Base-by-base conservation (phyloP, 53 echinoderm and acorn worm genomes). In the Zoroaster sp. region DNA sequence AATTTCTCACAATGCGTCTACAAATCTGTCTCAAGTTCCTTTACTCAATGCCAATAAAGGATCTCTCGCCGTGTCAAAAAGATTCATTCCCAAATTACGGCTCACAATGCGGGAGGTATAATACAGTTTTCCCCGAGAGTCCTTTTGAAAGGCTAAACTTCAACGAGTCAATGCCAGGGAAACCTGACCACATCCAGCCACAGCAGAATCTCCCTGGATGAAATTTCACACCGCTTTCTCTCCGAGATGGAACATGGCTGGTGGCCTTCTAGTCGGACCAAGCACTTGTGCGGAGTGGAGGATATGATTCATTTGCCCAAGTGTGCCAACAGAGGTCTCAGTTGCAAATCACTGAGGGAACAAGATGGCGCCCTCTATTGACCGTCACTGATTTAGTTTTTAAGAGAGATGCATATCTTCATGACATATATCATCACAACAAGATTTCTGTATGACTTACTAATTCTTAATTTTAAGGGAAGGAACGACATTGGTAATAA, bases 261-360 rank as follows among this genome's bases (percentile, higher is more conserved):
- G 7, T 55, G 10, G 23, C 11, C 63, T 6, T 36, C 79, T 79
- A 4, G 37, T 0, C 20, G 3, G 31, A 17, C 59, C 44, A 31
- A 18, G 21, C 46, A 23, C 44, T 44, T 44, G 21, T 23, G 6
- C 49, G 1, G 47, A 15, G 23, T 9, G 4, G 1, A 21, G 23
- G 23, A 20, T 54, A 23, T 20, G 20, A 55, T 55, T 55, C 55
- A 55, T 2, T 59, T 3, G 8, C 44, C 42, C 4, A 28, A 44
- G 3, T n/a, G 20, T 68, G 45, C 18, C 82, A 45, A 66, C 17
- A 82, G 82, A 82, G 82, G 82, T 31, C 82, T 82, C 82, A 30
- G 42, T 82, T 82, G 28, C 44, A 7, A 35, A 68, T 12, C 41
- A 20, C 9, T 4, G 82, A 43, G 66, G 41, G 52, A n/a, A 10